Conservation (phyloP, 2,113 vertebrate species). For the Artemisiospiza belli region DNA sequence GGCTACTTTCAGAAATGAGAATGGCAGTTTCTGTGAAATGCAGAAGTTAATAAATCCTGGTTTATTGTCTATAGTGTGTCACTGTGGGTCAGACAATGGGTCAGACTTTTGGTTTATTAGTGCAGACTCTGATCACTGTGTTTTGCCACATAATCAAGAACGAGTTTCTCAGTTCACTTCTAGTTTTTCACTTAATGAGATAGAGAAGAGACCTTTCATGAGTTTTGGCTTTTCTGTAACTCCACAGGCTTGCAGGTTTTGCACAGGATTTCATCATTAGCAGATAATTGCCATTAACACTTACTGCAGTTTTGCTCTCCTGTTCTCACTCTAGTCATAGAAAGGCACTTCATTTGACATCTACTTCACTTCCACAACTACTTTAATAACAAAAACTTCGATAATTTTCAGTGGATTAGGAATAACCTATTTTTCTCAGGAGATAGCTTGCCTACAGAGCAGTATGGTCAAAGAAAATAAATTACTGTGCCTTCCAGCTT, state of each 20-base stretch:
- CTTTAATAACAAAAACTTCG: background rate
- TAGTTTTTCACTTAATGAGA: constrained; percentile 9
- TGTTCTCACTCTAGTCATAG: background rate
- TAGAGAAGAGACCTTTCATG: background rate
- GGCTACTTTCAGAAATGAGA: background rate
- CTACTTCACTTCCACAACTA: background rate
- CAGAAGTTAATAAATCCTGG: constrained; percentile 13
- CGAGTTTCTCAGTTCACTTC: background rate
- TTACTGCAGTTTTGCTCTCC: background rate
- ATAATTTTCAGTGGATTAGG: background rate
- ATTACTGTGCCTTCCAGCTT: background rate
- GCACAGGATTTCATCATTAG: constrained; percentile 2
- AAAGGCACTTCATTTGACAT: background rate
- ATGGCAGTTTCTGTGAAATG: background rate
- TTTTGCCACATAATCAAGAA: background rate
- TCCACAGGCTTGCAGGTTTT: background rate
- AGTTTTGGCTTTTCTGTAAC: background rate
- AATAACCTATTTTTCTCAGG: background rate
- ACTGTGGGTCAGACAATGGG: background rate
- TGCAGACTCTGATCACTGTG: background rate
- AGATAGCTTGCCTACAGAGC: background rate
- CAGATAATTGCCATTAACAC: background rate
- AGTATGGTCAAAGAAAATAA: background rate
- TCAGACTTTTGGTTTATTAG: constrained; percentile 25
- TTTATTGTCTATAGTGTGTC: constrained; percentile 15